A percentile compares a stretch with the other conserved stretches of the same genome.
Conservation (phyloP, 2,113 vertebrate genomes). For the Oreocharis arfaki region DNA sequence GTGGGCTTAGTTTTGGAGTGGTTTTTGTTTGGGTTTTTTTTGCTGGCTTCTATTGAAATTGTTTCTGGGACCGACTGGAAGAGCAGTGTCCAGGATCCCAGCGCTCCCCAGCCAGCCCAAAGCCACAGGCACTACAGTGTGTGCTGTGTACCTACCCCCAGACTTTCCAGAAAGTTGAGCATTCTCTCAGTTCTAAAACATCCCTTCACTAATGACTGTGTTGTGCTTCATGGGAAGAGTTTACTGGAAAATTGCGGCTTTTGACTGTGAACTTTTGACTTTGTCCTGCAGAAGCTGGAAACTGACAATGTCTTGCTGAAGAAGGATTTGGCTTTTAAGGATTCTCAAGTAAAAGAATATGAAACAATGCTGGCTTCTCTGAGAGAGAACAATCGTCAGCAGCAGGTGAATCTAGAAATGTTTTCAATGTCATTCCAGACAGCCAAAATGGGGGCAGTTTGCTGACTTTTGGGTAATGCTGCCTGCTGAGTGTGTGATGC, state of each 20-base stretch:
- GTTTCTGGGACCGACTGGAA: neutral
- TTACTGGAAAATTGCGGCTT: neutral
- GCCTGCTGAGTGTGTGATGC: neutral
- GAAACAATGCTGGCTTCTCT: conserved; percentile 83
- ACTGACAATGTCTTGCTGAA: conserved; percentile 82
- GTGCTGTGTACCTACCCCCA: fast-evolving
- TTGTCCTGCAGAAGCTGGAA: conserved; percentile 78
- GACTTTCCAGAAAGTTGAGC: fast-evolving
- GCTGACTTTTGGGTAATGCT: neutral
- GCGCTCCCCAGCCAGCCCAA: neutral
- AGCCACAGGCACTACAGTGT: neutral
- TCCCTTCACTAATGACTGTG: neutral
- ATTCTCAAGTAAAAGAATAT: conserved; percentile 85
- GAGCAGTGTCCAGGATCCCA: neutral
- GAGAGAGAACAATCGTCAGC: conserved; percentile 87
- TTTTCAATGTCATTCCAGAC: neutral
- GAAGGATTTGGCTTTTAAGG: conserved; percentile 88
- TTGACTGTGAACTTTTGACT: neutral
- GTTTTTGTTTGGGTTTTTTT: neutral
- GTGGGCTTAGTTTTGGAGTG: neutral
- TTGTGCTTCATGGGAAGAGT: neutral
- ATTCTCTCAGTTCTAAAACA: neutral
- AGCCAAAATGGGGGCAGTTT: neutral
- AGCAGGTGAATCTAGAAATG: conserved; percentile 76
- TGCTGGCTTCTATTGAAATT: neutral